Base-by-base conservation (phyloP, 92 coral and sea anemone genomes). In the Anthopleura xanthogrammica region DNA sequence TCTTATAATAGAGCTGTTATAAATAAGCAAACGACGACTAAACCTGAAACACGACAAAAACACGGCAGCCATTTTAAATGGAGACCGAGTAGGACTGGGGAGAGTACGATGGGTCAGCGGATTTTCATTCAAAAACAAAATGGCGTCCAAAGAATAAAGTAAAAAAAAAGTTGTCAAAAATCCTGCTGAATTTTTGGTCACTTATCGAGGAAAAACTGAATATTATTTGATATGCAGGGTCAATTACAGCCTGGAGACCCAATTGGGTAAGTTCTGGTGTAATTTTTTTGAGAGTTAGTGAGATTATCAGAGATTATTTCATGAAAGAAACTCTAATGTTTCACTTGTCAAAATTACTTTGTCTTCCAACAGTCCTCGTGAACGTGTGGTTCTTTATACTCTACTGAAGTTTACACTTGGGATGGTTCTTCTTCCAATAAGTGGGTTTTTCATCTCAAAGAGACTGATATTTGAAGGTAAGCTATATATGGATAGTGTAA, bases 341-440 rank as follows among this genome's bases (percentile, higher is more conserved):
- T 62, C 24, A 23, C 70, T 62, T 62, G 70, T 62, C 70, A 62
- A 62, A 9, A 4, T 20, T n/a, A 29, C 12, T 20, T 62, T 62
- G 39, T 62, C 66, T 76, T 19, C 2, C 41, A 48, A 56, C 80
- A 95, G 98, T 57, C 97, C 98, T 10, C 91, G 95, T 36, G 98
- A 95, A 77, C 88, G 79, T 76, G 77, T 90, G 55, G 98, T 94
- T 54, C 86, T 95, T 24, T 79, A 81, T 57, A 94, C 95, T 52
- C 87, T 95, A 22, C 23, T 95, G 83, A 85, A 91, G 66, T 94
- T 93, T 68, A 84, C 98, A 52, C 23, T 90, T 52, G 94, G 91
- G 14, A 95, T 95, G 98, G 88, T 90, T 75, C 60, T 92, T 7
- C 50, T 93, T 42, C 98, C 98, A 82, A 83, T 95, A 17, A 85